Base-by-base conservation (phyloP, 1,140 invertebrate genomes). In the Diachasmimorpha longicaudata region DNA sequence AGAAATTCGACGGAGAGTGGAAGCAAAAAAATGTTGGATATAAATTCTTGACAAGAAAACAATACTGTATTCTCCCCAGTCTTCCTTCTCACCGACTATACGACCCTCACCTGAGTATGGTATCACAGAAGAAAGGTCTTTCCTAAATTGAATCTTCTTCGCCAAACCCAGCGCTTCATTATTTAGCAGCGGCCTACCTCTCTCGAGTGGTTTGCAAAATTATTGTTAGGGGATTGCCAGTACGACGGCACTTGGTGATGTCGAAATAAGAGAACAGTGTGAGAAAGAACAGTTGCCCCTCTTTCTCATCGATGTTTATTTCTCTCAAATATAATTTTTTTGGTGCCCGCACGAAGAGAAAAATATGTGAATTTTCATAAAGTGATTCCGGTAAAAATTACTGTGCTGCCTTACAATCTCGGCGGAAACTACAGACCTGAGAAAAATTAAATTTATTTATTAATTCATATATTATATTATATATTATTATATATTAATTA, bases 111-210 rank as follows among this genome's bases (percentile, higher is more conserved):
- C 74, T 77, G 72, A 63, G 77, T 76, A 70, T 71, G 39, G 69
- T 74, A 77, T 68, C 72, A 44, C 42, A 48, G 31, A 6, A 31
- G 31, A 31, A 37, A 44, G 67, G 55, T 37, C 70, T 72, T 75
- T 78, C 52, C 79, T 80, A 85, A 85, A 85, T 85, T 85, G 81
- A 85, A 84, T 85, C 82, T 84, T 80, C 81, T 77, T 77, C 76
- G 80, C 8, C 71, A 39, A 75, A 55, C 44, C 67, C 72, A 78
- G 66, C 81, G 52, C 75, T 86, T 85, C 80, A 85, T 86, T 86
- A 85, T 85, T 86, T 83, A 85, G 75, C 77, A 78, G 78, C 79
- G 79, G 79, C 78, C 14, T 83, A 83, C 78, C 80, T 78, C 36
- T 39, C 66, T 68, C 77, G 75, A 80, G 80, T 82, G 81, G 82